Evolutionary conservation across 2,888 invertebrate species (phyloP), one percentile per base, ranked within the genome.

Genomic region (Habrosyne pyritoides): DNA sequence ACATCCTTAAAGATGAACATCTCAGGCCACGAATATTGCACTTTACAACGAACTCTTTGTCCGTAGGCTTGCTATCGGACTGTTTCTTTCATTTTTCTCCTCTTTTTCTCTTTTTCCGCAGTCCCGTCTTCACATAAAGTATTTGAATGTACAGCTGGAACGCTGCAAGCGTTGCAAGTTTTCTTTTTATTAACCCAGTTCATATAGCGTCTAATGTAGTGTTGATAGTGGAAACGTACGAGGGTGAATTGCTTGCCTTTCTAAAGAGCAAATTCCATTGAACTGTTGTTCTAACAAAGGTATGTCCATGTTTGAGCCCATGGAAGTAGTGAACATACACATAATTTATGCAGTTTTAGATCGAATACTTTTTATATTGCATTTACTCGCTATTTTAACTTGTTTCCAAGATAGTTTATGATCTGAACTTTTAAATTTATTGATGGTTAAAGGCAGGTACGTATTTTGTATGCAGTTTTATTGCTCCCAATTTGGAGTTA

Each of bases 11-110:
- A 42, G 42, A 18, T 2, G 18, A 18, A 42, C 42, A 42, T 59
- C 54, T 56, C 59, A 64, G 72, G 60, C 63, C 53, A 60, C 65
- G 71, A 76, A 79, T 77, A 77, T 79, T 81, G 76, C 75, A 77
- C 73, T 79, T 67, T 61, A 67, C 73, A 71, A 67, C 67, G 60
- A 61, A 71, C 53, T 63, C 54, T 59, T 49, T 60, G 56, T 60
- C 55, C 60, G 55, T 59, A 57, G 56, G 60, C 52, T n/a, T 52
- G 62, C 67, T 66, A 68, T 71, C 65, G 61, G 70, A 57, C 66
- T 63, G 63, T 62, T 61, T 71, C 22, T 47, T 56, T 55, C 58
- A 64, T 71, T 71, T 68, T 64, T 53, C 52, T 50, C 49, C 36
- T 54, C 55, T 60, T 60, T 62, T 54, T 60, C 59, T 56, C 53